Conservation (phyloP, 2,113 vertebrate species). For the Eurypyga helias region DNA sequence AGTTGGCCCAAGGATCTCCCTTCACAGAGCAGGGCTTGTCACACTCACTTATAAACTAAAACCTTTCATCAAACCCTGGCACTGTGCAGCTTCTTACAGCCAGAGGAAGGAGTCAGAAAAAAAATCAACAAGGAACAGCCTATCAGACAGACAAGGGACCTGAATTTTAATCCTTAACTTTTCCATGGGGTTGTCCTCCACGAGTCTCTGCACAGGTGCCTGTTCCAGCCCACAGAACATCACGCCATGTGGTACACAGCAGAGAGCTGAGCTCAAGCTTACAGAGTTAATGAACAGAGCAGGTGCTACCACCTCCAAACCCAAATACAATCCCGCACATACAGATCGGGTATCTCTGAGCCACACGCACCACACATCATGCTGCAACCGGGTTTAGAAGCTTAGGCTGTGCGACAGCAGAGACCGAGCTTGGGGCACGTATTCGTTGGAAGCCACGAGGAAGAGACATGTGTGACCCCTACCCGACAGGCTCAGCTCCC, state of each 20-base stretch:
- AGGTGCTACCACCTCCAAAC: not conserved
- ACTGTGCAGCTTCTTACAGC: not conserved
- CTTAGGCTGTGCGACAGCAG: not conserved
- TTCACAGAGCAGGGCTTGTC: not conserved
- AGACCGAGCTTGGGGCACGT: not conserved
- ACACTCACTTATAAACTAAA: not conserved
- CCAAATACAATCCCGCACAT: not conserved
- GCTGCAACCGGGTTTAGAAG: not conserved
- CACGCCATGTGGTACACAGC: rapidly evolving
- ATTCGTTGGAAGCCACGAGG: not conserved
- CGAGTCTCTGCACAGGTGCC: not conserved
- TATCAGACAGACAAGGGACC: not conserved
- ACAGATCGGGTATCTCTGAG: not conserved
- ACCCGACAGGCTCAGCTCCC: not conserved
- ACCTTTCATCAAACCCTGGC: not conserved
- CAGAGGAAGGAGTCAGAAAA: not conserved
- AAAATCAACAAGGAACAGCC: not conserved
- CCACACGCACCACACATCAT: not conserved
- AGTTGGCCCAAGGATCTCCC: not conserved
- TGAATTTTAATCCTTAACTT: not conserved
- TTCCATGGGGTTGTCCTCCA: not conserved
- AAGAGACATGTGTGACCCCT: rapidly evolving
- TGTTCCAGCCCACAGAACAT: not conserved
- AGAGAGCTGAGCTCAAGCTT: no score
- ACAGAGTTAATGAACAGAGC: not conserved